These are phyloP conservation scores for Parthenolecanium corni DNA, from an alignment of 2,888 invertebrate species.

Conservation along the genomic window DNA sequence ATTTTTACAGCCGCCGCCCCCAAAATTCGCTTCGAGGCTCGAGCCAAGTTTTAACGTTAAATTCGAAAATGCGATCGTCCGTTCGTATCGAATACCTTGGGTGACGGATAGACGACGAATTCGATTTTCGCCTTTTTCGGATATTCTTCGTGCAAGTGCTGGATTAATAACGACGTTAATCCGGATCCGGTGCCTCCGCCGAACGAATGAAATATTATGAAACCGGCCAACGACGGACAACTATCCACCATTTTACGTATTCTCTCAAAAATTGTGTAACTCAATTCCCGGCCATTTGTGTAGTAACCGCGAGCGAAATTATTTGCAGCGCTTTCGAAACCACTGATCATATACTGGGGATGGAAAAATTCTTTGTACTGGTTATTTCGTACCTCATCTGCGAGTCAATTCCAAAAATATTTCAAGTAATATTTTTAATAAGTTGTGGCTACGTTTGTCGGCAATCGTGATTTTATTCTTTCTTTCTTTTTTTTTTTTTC, in stretches of 20 bases:
- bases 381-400: conserved; percentile 34
- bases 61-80: too few relatives aligned
- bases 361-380: conserved; percentile 33
- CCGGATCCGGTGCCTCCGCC: conserved; percentile 35
- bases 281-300: conserved; percentile 48
- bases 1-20: too few relatives aligned
- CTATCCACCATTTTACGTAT: conserved; percentile 32
- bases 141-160: conserved; percentile 37
- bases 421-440: neutral
- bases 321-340: conserved; percentile 57
- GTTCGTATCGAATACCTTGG: conserved; percentile 37
- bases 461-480: too few relatives aligned
- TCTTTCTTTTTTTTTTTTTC: too few relatives aligned
- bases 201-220: conserved; percentile 33
- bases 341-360: conserved; percentile 32
- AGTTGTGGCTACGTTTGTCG: neutral
- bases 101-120: conserved; percentile 37
- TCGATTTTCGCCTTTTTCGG: conserved; percentile 48
- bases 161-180: conserved; percentile 32
- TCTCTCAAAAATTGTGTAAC: conserved; percentile 10
- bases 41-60: too few relatives aligned
- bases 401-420: conserved; percentile 25
- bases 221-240: conserved; percentile 31
- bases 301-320: conserved; percentile 74
- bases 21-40: too few relatives aligned